Base-by-base conservation (phyloP, 2,888 invertebrate species). In the Xanthorhoe designata region DNA sequence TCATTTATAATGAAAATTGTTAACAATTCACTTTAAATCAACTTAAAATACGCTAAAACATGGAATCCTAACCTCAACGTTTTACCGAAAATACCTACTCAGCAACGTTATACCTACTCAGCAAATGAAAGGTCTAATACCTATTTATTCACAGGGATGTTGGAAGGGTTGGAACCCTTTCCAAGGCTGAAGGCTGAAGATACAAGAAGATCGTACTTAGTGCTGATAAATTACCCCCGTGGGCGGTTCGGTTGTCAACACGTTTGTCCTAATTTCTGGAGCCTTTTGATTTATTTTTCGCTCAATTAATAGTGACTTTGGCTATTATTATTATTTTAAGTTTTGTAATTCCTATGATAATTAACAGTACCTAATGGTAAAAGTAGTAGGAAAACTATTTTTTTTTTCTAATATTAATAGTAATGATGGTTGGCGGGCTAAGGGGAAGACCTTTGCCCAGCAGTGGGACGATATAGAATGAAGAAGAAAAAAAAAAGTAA, bases 161-260 rank as follows among this genome's bases (percentile, higher is more conserved):
- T 29, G 50, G 64, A 65, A 69, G 71, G 73, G 71, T 68, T 63
- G 61, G 63, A 69, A 49, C 65, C 67, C 73, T 64, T 61, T 65
- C 66, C 63, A 64, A 65, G 70, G 64, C 70, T 73, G 73, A 63
- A 64, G 67, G 63, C 67, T 68, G 62, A 63, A 70, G 71, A 73
- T 73, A 73, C 66, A 73, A 67, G 67, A 70, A 66, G 52, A 71
- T 70, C 67, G 67, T 71, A 71, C 71, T 73, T 70, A 73, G 65
- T 52, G 35, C 61, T 71, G 73, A 73, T 73, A 71, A 70, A 73
- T 73, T 69, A 64, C 64, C 29, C 55, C 7, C 32, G 24, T 50
- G 51, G 51, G 51, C 24, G 51, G 10, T 24, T 24, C 51, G n/a
- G 7, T 15, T 17, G n/a, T 51, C 19, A 24, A 10, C 18, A 51